Conservation (phyloP, 1,140 invertebrate genomes). For the Macrobrachium rosenbergii region DNA sequence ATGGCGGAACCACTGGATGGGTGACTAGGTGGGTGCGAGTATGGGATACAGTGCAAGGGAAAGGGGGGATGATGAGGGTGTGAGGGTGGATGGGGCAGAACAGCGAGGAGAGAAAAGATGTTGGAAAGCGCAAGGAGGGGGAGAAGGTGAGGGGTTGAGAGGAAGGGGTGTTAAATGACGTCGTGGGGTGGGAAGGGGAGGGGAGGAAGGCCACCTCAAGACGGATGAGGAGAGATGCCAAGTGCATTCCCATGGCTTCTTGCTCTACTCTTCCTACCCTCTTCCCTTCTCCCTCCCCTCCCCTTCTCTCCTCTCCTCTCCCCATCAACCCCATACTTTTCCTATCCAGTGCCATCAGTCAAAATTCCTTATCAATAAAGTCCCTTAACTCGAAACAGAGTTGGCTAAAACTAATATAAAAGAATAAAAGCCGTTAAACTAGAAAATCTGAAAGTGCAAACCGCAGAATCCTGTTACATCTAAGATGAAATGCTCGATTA, state of each 20-base stretch:
- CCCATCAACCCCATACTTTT: background rate
- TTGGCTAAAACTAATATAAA: no score
- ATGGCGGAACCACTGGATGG: background rate
- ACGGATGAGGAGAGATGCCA: constrained; percentile 6
- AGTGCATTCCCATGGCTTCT: background rate
- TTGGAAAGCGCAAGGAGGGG: background rate
- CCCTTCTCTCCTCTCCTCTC: background rate
- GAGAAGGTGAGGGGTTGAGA: background rate
- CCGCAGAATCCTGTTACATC: no score
- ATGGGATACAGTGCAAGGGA: background rate
- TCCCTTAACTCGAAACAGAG: no score
- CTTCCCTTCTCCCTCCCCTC: background rate
- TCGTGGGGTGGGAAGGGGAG: background rate
- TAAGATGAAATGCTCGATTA: no score
- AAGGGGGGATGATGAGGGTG: background rate
- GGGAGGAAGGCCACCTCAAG: background rate
- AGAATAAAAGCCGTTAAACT: no score
- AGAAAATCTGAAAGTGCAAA: no score
- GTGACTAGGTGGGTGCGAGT: no score
- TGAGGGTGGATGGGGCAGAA: background rate
- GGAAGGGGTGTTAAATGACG: no score
- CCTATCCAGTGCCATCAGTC: background rate
- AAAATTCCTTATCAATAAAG: no score
- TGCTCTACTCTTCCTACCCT: background rate
- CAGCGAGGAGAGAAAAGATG: no score